Base-by-base conservation (phyloP, 2,888 invertebrate species). In the Epirrhoe alternata region DNA sequence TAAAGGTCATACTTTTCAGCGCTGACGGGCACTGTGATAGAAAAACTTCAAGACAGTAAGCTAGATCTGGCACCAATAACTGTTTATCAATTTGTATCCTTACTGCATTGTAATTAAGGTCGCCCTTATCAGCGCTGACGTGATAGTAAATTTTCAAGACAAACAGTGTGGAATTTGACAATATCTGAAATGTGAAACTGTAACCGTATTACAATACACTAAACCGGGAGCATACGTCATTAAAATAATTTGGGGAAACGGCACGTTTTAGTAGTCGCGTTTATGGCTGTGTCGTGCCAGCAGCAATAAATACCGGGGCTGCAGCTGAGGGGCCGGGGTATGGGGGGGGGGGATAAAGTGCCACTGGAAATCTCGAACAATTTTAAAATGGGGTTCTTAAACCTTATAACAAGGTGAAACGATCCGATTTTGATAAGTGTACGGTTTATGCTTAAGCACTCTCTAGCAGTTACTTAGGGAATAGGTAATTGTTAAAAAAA, bases 211-310 rank as follows among this genome's bases (percentile, higher is more conserved):
- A 87, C 85, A 85, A 82, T 84, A 82, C 78, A 83, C 80, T 85
- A 84, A 86, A 86, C 77, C 76, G 76, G 78, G 78, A 55, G 65
- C 83, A 86, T 87, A 86, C 85, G 83, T 87, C 88, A 88, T 89
- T 87, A 85, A 88, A 88, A 88, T 89, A 87, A 89, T 89, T 87
- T 87, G 84, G 85, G 85, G 81, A 87, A 90, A 89, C 85, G 82
- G 85, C 85, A 87, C 85, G 85, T 87, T 90, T 88, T 85, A 87
- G 84, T 86, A 84, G 80, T 82, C 80, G 83, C 86, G 80, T 90
- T 89, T 87, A 89, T 87, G 85, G 84, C 81, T 78, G 47, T 82
- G 75, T 75, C 81, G 82, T 84, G 86, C 87, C 86, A 86, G 82
- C 74, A 82, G 85, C 85, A 85, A 87, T 90, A 89, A 90, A 90